Conservation (phyloP, 2,113 vertebrate species). For the Colistium nudipinnis region DNA sequence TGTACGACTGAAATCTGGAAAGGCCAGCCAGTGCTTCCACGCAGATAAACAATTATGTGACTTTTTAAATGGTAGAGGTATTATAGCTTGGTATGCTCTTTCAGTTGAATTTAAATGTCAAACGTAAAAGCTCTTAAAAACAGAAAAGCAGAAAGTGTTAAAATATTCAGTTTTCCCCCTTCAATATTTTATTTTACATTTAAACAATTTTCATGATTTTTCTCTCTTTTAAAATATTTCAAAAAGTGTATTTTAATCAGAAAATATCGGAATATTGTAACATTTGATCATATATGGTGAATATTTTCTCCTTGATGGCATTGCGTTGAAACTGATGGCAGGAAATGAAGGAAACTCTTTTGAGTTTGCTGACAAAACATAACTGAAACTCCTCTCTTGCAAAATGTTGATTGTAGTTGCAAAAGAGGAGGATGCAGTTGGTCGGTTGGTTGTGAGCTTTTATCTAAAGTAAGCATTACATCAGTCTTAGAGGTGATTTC, state of each 20-base stretch:
- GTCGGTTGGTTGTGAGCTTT: slow-evolving; percentile 31
- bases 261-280: no score
- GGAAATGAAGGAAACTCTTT: slow-evolving; percentile 52
- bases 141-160: slow-evolving; percentile 55
- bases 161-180: slow-evolving; percentile 1
- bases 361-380: slow-evolving; percentile 73
- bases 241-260: no score
- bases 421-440: slow-evolving; percentile 58
- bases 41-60: slow-evolving; percentile 84
- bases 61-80: slow-evolving; percentile 76
- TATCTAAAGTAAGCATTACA: slow-evolving; percentile 29
- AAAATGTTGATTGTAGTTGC: slow-evolving; percentile 66
- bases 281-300: slow-evolving; percentile 11
- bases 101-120: slow-evolving; percentile 82
- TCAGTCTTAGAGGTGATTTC: slow-evolving; percentile 9
- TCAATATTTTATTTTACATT: slow-evolving; percentile 4
- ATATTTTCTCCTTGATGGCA: slow-evolving; percentile 7
- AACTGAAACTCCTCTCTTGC: slow-evolving; percentile 71
- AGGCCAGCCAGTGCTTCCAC: slow-evolving; percentile 80
- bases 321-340: slow-evolving; percentile 24
- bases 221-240: no score
- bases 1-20: slow-evolving; percentile 78
- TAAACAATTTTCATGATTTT: background rate
- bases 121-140: slow-evolving; percentile 68
- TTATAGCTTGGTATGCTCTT: slow-evolving; percentile 74